Percentiles rank a stretch among this genome's conserved stretches.
Conservation (phyloP, 2,113 vertebrate genomes). For the Tragelaphus strepsiceros region DNA sequence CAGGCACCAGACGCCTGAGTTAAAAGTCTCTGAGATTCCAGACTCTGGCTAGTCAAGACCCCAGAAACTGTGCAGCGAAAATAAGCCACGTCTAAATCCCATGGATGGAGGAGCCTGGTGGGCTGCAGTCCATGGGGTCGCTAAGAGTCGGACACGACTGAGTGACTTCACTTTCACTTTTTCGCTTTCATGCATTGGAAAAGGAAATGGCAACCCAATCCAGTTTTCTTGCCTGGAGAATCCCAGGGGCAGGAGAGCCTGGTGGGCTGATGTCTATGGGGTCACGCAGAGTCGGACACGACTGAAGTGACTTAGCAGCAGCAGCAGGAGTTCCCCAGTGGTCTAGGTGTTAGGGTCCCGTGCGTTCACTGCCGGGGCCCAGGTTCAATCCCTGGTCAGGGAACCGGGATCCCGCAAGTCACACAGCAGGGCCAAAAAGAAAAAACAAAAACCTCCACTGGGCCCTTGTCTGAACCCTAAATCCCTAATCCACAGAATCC, state of each 20-base stretch:
- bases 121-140: too few species aligned
- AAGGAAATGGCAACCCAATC: too few species aligned
- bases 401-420: background rate
- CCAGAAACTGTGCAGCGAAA: background rate
- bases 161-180: too few species aligned
- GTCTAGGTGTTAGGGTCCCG: accelerated
- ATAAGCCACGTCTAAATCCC: too few species aligned
- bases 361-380: background rate
- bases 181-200: too few species aligned
- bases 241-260: too few species aligned
- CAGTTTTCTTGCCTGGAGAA: too few species aligned
- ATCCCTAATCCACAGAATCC: background rate
- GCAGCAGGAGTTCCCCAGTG: background rate
- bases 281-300: too few species aligned
- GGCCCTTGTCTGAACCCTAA: background rate
- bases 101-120: too few species aligned
- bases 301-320: too few species aligned
- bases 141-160: too few species aligned
- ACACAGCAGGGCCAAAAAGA: background rate
- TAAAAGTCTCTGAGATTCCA: background rate
- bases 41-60: background rate
- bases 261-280: too few species aligned
- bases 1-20: background rate
- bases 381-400: background rate
- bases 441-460: background rate